Evolutionary conservation across 2,113 vertebrate genomes (phyloP).

Genomic region (Centrocercus urophasianus): DNA sequence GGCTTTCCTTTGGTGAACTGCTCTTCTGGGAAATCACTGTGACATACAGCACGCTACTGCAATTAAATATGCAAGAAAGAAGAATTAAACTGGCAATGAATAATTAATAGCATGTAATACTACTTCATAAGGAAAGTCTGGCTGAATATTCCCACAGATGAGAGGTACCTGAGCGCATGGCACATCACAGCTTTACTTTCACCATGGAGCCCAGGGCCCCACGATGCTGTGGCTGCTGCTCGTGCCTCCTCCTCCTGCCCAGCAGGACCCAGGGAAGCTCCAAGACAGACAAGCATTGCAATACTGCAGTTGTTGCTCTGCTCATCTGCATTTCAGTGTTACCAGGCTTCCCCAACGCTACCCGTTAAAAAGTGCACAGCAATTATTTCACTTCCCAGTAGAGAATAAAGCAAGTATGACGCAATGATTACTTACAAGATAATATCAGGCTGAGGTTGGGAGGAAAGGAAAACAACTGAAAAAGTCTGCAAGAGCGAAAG

Average conservation of each 20-base stretch:
- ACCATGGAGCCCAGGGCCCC: background rate
- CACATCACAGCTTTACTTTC: conserved; percentile 19
- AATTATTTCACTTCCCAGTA: conserved; percentile 44
- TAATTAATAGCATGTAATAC: conserved; percentile 62
- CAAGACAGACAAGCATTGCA: background rate
- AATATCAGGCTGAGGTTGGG: conserved; percentile 32
- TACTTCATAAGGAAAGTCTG: conserved; percentile 59
- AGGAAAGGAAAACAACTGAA: conserved; percentile 61
- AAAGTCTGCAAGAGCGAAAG: conserved; percentile 35
- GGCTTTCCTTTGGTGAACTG: conserved; percentile 52
- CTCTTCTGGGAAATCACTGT: conserved; percentile 71
- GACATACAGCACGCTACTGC: conserved; percentile 66
- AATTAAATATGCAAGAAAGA: conserved; percentile 71
- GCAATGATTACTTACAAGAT: conserved; percentile 45
- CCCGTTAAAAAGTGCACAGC: conserved; percentile 18
- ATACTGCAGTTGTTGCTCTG: background rate
- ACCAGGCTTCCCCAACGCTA: conserved; percentile 15
- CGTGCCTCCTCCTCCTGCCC: background rate
- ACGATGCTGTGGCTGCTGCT: background rate
- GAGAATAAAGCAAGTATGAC: conserved; percentile 41
- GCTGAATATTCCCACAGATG: conserved; percentile 30
- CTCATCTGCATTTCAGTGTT: background rate
- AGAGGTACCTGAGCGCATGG: background rate
- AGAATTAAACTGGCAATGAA: conserved; percentile 73
- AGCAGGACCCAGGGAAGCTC: background rate